These are phyloP conservation scores for Acanthochromis polyacanthus DNA, from an alignment of 2,113 vertebrate species.

Conservation along the genomic window DNA sequence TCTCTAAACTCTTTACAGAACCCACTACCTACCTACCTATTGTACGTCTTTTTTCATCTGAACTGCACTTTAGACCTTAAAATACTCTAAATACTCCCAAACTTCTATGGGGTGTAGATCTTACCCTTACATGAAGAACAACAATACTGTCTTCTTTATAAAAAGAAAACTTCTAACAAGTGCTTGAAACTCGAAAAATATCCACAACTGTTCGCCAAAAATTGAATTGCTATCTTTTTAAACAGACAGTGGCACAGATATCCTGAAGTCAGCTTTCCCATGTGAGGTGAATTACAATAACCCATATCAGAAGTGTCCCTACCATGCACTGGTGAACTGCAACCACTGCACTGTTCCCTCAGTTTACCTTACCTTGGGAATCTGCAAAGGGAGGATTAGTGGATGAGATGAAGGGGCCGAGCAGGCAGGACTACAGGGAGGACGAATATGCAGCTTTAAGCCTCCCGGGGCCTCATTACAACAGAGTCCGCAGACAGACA, in stretches of 20 bases:
- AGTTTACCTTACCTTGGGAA: conserved; percentile 58
- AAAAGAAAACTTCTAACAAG: conserved; percentile 29
- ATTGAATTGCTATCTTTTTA: conserved; percentile 23
- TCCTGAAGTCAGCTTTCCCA: conserved; percentile 49
- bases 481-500: conserved; percentile 34
- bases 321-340: conserved; percentile 49
- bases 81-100: not conserved
- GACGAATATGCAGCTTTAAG: conserved; percentile 49
- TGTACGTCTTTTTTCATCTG: too few species aligned
- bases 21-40: too few species aligned
- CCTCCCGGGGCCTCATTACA: conserved; percentile 72
- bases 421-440: conserved; percentile 45
- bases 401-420: conserved; percentile 44
- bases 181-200: conserved; percentile 4
- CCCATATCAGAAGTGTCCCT: conserved; percentile 41
- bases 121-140: conserved; percentile 2
- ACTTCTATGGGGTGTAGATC: not conserved
- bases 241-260: not conserved
- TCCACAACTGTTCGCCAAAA: conserved; percentile 17
- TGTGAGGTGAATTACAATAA: conserved; percentile 56
- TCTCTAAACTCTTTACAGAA: too few species aligned
- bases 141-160: not conserved
- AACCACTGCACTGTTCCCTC: conserved; percentile 46
- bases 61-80: not conserved
- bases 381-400: conserved; percentile 65